Conservation (phyloP, 2,113 vertebrate genomes). For the Shinisaurus crocodilurus region DNA sequence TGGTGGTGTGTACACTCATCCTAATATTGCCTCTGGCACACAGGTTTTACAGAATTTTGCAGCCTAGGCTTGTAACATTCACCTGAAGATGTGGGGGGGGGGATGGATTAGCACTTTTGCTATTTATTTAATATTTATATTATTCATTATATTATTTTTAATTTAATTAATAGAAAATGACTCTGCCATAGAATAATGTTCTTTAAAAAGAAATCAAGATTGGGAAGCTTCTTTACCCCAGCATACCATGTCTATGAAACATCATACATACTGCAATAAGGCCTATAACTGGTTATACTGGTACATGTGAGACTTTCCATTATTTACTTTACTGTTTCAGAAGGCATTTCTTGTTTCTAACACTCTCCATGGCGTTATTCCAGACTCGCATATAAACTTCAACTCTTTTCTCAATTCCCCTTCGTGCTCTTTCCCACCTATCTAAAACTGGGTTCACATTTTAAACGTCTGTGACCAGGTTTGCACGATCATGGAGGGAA, state of each 20-base stretch:
- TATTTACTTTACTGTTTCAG: constrained; percentile 44
- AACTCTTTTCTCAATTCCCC: not conserved
- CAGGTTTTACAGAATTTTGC: not conserved
- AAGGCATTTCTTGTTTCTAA: constrained; percentile 23
- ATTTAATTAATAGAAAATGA: constrained; percentile 31
- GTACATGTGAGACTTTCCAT: constrained; percentile 51
- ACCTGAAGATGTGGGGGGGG: not conserved
- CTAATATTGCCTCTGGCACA: not conserved
- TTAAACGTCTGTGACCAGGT: not conserved
- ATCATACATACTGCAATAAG: not conserved
- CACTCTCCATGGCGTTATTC: not conserved
- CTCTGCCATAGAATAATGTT: not conserved
- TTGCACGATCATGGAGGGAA: too few relatives aligned
- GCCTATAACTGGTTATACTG: constrained; percentile 33
- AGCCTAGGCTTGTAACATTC: not conserved
- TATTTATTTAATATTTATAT: constrained; percentile 26
- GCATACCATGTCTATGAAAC: constrained; percentile 43
- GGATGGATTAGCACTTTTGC: not conserved
- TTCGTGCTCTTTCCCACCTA: not conserved
- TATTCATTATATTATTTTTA: constrained; percentile 7
- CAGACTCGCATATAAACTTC: not conserved
- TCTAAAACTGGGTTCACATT: not conserved
- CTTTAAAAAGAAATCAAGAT: not conserved
- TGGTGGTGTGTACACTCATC: not conserved
- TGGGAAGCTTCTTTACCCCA: constrained; percentile 7